These are phyloP conservation scores for Zoanthus gigantus DNA, from an alignment of 92 coral and sea anemone genomes.

Conservation along the genomic window DNA sequence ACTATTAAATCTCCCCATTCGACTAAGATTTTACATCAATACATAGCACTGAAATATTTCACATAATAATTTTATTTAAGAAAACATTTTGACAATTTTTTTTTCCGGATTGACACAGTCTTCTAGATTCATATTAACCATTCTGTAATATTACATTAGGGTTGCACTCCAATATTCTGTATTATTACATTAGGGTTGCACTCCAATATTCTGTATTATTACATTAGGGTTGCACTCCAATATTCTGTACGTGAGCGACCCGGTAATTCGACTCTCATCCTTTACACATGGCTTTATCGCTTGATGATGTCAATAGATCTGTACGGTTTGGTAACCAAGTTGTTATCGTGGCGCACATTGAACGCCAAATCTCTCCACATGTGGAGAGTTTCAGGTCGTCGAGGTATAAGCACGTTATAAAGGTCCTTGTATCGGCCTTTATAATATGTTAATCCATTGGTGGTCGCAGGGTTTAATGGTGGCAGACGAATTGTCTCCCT, in stretches of 20 bases:
- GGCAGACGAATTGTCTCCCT: slow-evolving; percentile 68
- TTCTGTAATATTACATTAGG: not conserved
- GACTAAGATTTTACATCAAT: too few species aligned
- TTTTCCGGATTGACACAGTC: too few species aligned
- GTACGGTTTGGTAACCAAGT: slow-evolving; percentile 70
- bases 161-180: not conserved
- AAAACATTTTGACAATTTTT: too few species aligned
- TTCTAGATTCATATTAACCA: too few species aligned
- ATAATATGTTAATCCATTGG: slow-evolving; percentile 57
- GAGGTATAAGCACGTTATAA: slow-evolving; percentile 69
- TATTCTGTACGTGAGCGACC: not conserved
- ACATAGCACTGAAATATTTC: too few species aligned
- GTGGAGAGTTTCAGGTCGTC: slow-evolving; percentile 68
- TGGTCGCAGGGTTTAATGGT: slow-evolving; percentile 54
- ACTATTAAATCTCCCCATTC: too few species aligned
- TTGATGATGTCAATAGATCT: slow-evolving; percentile 62
- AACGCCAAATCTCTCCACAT: slow-evolving; percentile 86
- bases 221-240: not conserved
- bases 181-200: not conserved
- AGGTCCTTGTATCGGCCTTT: slow-evolving; percentile 48
- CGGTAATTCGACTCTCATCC: not conserved
- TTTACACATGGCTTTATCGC: slow-evolving; percentile 19
- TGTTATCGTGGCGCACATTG: slow-evolving; percentile 81
- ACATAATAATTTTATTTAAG: too few species aligned
- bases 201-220: not conserved